phyloP scores from a whole-genome alignment of 2,113 vertebrate genomes.

The Dinomys branickii region DNA sequence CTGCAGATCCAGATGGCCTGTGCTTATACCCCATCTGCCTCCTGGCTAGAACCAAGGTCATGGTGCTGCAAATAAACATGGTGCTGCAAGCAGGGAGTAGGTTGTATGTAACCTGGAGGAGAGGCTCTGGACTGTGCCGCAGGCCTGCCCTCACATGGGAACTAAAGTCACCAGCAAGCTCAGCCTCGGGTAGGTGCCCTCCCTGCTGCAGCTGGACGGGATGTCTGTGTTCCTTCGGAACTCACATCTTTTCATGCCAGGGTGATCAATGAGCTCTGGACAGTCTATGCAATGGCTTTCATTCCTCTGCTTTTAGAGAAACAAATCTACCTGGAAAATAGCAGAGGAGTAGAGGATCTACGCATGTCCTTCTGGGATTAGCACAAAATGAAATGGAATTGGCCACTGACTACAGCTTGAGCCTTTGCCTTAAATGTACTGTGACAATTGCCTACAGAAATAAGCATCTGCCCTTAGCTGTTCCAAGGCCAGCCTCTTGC shows the following conservation, averaged over 20 bases:
- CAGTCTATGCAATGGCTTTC: conserved; percentile 48
- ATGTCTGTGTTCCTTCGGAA: background rate
- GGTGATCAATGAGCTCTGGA: background rate
- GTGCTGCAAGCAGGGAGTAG: background rate
- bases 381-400: background rate
- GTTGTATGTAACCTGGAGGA: background rate
- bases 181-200: background rate
- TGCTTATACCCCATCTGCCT: background rate
- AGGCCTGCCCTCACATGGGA: background rate
- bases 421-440: conserved; percentile 56
- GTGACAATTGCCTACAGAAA: background rate
- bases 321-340: background rate
- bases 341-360: background rate
- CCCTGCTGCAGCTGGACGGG: background rate
- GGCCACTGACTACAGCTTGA: background rate
- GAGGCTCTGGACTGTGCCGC: background rate
- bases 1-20: background rate
- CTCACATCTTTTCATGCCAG: fast-evolving
- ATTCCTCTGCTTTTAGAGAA: background rate
- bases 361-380: background rate
- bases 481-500: background rate
- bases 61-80: background rate
- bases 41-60: background rate
- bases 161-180: background rate
- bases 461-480: background rate